A percentile compares a stretch with the other conserved stretches of the same genome.
Evolutionary conservation across 2,113 vertebrate species (phyloP).

Genomic region (Neotragus pygmaeus): DNA sequence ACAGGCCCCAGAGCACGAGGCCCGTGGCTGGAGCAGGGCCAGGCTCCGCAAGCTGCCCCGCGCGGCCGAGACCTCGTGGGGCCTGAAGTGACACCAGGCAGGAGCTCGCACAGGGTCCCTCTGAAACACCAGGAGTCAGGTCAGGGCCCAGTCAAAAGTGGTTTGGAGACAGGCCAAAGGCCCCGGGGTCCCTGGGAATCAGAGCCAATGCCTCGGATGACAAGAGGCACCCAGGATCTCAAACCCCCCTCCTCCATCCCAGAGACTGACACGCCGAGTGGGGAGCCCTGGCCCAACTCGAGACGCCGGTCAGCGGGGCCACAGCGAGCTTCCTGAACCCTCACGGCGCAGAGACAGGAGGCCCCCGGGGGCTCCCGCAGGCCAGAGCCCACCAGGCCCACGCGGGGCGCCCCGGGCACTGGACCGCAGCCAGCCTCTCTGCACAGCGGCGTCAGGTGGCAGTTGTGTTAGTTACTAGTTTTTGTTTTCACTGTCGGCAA

Average conservation of each 20-base stretch:
- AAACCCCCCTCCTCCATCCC: not conserved
- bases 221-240: too few species aligned
- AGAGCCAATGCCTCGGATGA: not conserved
- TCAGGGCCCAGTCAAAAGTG: not conserved
- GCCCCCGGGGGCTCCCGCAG: fast-evolving
- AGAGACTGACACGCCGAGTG: fast-evolving
- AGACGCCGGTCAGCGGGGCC: fast-evolving
- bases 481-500: not conserved
- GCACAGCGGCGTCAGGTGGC: fast-evolving
- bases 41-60: not conserved
- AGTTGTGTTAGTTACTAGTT: fast-evolving
- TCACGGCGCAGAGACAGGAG: fast-evolving
- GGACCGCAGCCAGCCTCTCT: fast-evolving
- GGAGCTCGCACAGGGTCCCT: not conserved
- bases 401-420: fast-evolving
- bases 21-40: not conserved
- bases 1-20: not conserved
- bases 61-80: not conserved
- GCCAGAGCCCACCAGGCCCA: not conserved
- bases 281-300: not conserved
- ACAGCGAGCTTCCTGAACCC: fast-evolving
- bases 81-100: fast-evolving
- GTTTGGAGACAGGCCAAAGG: fast-evolving
- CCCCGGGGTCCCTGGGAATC: not conserved
- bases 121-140: not conserved